Evolutionary conservation across 2,113 vertebrate genomes (phyloP), one percentile per base, ranked within the genome.

Genomic region (Ginglymostoma cirratum): DNA sequence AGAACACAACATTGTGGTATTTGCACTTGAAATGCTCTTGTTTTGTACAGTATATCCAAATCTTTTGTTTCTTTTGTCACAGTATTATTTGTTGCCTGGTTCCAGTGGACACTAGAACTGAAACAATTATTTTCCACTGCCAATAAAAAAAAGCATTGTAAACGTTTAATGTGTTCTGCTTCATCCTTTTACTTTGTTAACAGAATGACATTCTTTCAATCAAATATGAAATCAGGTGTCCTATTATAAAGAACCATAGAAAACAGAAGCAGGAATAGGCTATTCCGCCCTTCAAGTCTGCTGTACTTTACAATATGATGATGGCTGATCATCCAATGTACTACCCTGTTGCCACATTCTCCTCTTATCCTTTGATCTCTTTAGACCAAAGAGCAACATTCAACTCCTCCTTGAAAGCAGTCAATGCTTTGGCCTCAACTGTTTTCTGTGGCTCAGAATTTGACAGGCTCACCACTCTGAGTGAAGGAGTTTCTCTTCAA

Each of bases 21-120:
- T 93, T 93, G 89, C 89, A 93, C 89, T 93, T 93, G 61, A 93
- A 66, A 93, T 93, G 89, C 89, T 93, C 89, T 93, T 93, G 89
- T 93, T 93, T 93, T 93, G 89, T 93, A 93, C 61, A 93, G 34
- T 93, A 93, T 66, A 66, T 93, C n/a, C 61, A 93, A 65, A 93
- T 24, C 30, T 93, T 93, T 90, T 65, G 52, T 90, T 90, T 90
- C 52, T 66, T 93, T 93, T 93, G 89, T 93, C 89, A 92, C 30
- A 23, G 89, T 93, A 66, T 93, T 93, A 93, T 93, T 93, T 93
- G 89, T 93, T 93, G 87, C 87, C 87, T 92, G 87, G 52, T 92
- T 92, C 65, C 52, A 92, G 87, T 92, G 52, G 55, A 66, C 55
- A 93, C n/a, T 67, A 38, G 34, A 93, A 93, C 61, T 93, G 89